A percentile compares a stretch with the other conserved stretches of the same genome.
These are phyloP conservation scores for Gymnothorax reevesii DNA, from an alignment of 2,797 vertebrate genomes.

Conservation along the genomic window DNA sequence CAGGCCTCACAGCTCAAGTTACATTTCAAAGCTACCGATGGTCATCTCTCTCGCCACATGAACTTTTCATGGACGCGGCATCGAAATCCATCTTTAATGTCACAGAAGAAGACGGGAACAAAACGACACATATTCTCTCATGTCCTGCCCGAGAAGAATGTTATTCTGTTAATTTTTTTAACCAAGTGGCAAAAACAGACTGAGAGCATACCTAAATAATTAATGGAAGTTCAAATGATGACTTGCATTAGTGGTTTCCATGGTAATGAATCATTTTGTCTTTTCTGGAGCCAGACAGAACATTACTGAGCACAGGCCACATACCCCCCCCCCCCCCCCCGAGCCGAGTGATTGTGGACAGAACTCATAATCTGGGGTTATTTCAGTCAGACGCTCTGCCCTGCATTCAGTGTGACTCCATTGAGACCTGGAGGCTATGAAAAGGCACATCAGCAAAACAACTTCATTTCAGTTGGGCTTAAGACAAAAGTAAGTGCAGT, in stretches of 20 bases:
- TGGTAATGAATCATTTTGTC: slow-evolving; percentile 61
- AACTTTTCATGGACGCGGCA: neutral
- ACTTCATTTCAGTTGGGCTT: neutral
- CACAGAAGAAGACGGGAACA: slow-evolving; percentile 56
- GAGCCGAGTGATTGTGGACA: slow-evolving; percentile 19
- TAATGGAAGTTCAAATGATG: slow-evolving; percentile 70
- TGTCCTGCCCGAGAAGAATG: slow-evolving; percentile 52
- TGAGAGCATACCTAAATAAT: slow-evolving; percentile 63
- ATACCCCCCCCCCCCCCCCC: neutral
- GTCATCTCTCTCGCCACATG: neutral
- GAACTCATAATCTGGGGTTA: slow-evolving; percentile 5
- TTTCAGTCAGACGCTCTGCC: neutral
- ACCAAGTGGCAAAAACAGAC: slow-evolving; percentile 66
- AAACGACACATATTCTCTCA: slow-evolving; percentile 34
- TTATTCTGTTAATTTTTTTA: slow-evolving; percentile 61
- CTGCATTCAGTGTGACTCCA: slow-evolving; percentile 5
- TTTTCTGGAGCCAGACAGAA: slow-evolving; percentile 54
- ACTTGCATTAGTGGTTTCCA: slow-evolving; percentile 68
- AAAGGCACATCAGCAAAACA: neutral
- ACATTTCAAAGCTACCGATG: neutral
- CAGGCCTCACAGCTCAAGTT: neutral
- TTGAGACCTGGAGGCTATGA: neutral
- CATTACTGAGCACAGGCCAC: slow-evolving; percentile 38
- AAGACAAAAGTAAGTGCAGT: neutral
- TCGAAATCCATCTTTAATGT: slow-evolving; percentile 25